phyloP scores from a whole-genome alignment of 2,113 vertebrate genomes.

The Hippotragus niger region DNA sequence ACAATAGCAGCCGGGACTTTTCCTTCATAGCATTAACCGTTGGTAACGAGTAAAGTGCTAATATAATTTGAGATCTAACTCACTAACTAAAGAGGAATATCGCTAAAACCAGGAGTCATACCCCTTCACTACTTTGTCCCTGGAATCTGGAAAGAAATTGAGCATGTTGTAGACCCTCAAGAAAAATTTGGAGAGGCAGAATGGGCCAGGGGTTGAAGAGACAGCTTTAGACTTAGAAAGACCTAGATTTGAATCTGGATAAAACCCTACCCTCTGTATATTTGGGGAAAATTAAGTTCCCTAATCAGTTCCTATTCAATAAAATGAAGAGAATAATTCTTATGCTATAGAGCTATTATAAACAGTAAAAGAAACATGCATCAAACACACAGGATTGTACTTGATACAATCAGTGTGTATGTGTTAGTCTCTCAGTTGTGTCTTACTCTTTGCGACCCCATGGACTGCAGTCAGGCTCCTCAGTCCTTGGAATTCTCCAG shows the following conservation, averaged over 20 bases:
- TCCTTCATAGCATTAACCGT: background rate
- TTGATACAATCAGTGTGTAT: background rate
- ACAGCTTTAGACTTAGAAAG: background rate
- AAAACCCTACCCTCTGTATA: background rate
- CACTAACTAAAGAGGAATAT: background rate
- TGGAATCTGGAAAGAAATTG: background rate
- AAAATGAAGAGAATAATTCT: background rate
- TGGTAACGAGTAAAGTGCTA: background rate
- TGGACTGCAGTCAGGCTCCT: background rate
- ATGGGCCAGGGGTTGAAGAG: background rate
- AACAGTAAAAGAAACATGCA: background rate
- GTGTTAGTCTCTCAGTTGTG: background rate
- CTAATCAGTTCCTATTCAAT: background rate
- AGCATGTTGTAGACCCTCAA: background rate
- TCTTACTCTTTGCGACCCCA: background rate
- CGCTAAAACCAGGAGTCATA: background rate
- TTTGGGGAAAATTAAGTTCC: background rate
- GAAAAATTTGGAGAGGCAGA: background rate
- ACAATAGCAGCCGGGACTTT: background rate
- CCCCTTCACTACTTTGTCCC: background rate
- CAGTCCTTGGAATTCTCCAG: background rate
- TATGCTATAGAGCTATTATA: background rate
- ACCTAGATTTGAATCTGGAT: background rate
- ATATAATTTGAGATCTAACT: background rate
- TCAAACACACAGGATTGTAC: background rate